Conservation (phyloP, 2,113 vertebrate species). For the Lepus americanus region DNA sequence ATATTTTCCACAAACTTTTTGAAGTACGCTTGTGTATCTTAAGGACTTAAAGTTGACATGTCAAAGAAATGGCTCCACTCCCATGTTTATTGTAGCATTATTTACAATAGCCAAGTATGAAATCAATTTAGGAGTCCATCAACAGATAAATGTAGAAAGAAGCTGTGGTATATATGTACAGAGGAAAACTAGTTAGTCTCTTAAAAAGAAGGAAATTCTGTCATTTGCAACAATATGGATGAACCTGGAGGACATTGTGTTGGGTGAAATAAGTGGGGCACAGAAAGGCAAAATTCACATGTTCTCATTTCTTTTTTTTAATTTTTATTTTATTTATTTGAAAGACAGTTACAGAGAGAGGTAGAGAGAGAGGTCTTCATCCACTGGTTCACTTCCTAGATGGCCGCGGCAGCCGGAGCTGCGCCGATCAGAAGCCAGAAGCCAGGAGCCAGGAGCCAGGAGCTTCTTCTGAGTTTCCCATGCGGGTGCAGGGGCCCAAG, state of each 20-base stretch:
- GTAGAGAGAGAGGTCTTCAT: too few species aligned
- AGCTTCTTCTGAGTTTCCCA: too few species aligned
- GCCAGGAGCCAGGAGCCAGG: too few species aligned
- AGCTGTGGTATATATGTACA: background rate
- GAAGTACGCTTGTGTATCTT: background rate
- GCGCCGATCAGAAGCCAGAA: too few species aligned
- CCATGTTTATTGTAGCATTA: background rate
- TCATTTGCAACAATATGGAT: background rate
- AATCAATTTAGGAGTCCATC: background rate
- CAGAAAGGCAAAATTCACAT: background rate
- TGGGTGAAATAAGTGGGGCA: background rate
- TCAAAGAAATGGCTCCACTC: background rate
- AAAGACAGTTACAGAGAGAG: too few species aligned
- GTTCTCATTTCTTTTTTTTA: background rate
- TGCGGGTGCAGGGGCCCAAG: too few species aligned
- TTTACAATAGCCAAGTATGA: background rate
- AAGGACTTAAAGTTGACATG: background rate
- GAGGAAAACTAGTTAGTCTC: background rate
- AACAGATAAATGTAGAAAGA: background rate
- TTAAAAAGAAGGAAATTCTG: background rate
- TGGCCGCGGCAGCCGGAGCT: too few species aligned
- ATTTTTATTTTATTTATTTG: too few species aligned
- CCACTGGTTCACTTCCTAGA: too few species aligned
- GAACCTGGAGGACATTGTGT: background rate
- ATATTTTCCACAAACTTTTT: too few species aligned